A percentile compares a stretch with the other conserved stretches of the same genome.
phyloP scores from a whole-genome alignment of 2,888 invertebrate genomes.

The Trissoscelio sp. region DNA sequence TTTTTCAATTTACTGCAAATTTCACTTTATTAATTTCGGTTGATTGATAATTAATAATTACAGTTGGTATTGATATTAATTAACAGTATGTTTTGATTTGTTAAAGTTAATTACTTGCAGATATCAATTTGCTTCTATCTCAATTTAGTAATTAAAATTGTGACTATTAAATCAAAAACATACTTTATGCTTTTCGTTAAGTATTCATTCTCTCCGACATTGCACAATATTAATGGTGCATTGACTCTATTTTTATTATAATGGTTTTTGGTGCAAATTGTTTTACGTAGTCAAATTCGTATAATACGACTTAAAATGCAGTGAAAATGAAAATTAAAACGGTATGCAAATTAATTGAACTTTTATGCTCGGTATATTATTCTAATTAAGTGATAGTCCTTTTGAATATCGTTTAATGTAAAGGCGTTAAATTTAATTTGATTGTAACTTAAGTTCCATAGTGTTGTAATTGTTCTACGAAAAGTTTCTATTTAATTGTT shows the following conservation, averaged over 20 bases:
- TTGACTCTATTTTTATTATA: constrained; percentile 29
- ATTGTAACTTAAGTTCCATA: background rate
- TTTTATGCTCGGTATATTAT: constrained; percentile 24
- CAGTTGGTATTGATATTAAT: no score
- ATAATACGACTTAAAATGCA: constrained; percentile 38
- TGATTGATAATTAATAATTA: no score
- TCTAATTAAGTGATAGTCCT: constrained; percentile 30
- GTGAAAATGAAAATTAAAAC: constrained; percentile 15
- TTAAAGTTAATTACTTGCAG: no score
- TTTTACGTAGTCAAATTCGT: constrained; percentile 28
- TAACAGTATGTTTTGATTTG: no score
- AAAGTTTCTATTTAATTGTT: constrained; percentile 3
- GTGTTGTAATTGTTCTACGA: constrained; percentile 12
- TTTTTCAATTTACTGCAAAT: no score
- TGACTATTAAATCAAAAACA: constrained; percentile 5
- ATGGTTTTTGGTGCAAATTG: constrained; percentile 28
- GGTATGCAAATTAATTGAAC: constrained; percentile 36
- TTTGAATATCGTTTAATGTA: constrained; percentile 27
- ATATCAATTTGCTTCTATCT: no score
- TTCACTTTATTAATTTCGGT: no score
- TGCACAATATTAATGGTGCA: constrained; percentile 19
- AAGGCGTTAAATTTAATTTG: constrained; percentile 20
- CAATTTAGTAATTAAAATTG: background rate
- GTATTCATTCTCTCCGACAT: constrained; percentile 4
- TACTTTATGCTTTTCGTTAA: background rate